Conservation (phyloP, 2,888 invertebrate genomes). For the Drosophila putrida region DNA sequence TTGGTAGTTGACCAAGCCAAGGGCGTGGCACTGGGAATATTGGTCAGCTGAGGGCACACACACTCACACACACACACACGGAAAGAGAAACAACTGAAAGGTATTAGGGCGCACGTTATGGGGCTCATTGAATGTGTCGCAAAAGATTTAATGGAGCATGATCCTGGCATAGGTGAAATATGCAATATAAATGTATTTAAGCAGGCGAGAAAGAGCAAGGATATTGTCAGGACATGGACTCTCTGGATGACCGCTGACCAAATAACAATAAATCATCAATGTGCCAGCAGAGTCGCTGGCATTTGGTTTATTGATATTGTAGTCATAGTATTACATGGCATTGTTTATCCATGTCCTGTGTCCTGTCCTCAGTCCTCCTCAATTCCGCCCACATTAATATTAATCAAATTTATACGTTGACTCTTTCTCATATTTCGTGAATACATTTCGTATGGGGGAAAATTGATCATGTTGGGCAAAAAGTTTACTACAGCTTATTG, state of each 20-base stretch:
- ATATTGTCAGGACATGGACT: conserved; percentile 25
- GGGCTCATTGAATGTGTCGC: conserved; percentile 80
- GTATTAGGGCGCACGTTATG: conserved; percentile 78
- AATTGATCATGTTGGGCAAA: conserved; percentile 48
- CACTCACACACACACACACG: background rate
- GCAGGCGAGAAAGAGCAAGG: conserved; percentile 15
- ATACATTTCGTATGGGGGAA: conserved; percentile 5
- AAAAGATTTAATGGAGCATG: conserved; percentile 81
- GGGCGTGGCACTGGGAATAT: conserved; percentile 11
- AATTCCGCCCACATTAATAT: conserved; percentile 63
- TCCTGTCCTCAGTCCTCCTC: conserved; percentile 5
- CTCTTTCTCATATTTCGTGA: conserved; percentile 23
- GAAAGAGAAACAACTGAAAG: conserved; percentile 46
- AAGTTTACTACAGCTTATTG: conserved; percentile 72
- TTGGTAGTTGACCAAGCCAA: conserved; percentile 2
- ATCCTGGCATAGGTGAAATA: conserved; percentile 68
- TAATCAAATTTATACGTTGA: conserved; percentile 70
- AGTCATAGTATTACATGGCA: conserved; percentile 65
- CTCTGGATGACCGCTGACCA: conserved; percentile 41
- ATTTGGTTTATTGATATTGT: conserved; percentile 79
- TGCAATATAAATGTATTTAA: conserved; percentile 65
- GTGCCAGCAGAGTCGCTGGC: conserved; percentile 41
- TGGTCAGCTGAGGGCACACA: conserved; percentile 13
- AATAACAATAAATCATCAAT: conserved; percentile 73
- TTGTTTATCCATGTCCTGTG: conserved; percentile 50